A percentile compares a stretch with the other conserved stretches of the same genome.
phyloP scores from a whole-genome alignment of 1,140 invertebrate genomes.

The Pogonomyrmex barbatus region DNA sequence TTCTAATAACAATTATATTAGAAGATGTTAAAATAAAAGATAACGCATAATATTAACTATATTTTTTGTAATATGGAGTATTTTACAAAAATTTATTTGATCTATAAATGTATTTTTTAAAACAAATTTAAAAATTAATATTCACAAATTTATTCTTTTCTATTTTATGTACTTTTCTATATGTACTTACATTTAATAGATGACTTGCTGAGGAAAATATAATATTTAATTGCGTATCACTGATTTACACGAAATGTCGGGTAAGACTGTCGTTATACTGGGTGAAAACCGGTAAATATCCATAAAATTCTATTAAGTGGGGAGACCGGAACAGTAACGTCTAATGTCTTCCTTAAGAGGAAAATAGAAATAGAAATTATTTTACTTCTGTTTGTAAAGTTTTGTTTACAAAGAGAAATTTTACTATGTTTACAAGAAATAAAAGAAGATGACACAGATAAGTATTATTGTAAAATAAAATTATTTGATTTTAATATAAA shows the following conservation, averaged over 20 bases:
- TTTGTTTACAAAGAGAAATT: neutral
- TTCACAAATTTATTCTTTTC: neutral
- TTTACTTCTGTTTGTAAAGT: neutral
- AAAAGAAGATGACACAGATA: neutral
- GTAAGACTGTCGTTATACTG: slow-evolving; percentile 46
- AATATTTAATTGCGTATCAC: neutral
- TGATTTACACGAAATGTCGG: slow-evolving; percentile 10
- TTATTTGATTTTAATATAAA: slow-evolving; percentile 2
- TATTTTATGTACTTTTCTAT: neutral
- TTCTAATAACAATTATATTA: neutral
- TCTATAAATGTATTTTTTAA: neutral
- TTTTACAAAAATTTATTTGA: neutral
- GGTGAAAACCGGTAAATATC: slow-evolving; percentile 10
- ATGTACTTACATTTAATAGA: slow-evolving; percentile 34
- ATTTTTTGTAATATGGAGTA: neutral
- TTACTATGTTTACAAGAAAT: neutral
- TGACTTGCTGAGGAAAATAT: slow-evolving; percentile 31
- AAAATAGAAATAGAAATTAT: neutral
- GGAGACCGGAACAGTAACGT: slow-evolving; percentile 61
- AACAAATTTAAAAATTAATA: neutral
- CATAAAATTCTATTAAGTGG: slow-evolving; percentile 9
- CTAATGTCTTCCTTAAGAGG: neutral
- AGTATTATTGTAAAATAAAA: neutral
- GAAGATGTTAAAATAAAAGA: neutral
- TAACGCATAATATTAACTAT: neutral